Base-by-base conservation (phyloP, 2,888 invertebrate genomes). In the Lochmaea capreae region DNA sequence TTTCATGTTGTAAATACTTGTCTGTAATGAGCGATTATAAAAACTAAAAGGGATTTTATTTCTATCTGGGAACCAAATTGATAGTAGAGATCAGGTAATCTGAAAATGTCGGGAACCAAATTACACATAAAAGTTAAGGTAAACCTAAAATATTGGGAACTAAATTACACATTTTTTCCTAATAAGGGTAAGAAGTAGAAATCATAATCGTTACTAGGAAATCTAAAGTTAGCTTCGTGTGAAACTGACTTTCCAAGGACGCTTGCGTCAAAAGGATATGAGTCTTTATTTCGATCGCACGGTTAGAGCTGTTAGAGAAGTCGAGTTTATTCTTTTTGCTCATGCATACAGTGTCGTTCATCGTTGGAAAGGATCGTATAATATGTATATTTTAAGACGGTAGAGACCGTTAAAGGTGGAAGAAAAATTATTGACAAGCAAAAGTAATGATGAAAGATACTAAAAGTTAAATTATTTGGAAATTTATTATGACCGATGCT, bases 231-330 rank as follows among this genome's bases (percentile, higher is more conserved):
- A 49, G 18, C 58, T 72, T 77, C 77, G 77, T 83, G 83, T 84
- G 62, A 84, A 80, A 73, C 65, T 73, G 77, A 67, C 83, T 83
- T 80, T 73, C 33, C 54, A 65, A 39, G 57, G 65, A 79, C 81
- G 82, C 82, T 76, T 79, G 83, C 84, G 84, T 82, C 57, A 61
- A 72, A 77, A 74, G 71, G 73, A 75, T 78, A 78, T 76, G 80
- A 79, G 81, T 81, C 82, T 80, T 81, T 80, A 83, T 82, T 84
- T 84, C 84, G 84, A 84, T 84, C 84, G 81, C 74, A 39, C 22
- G 61, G 33, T 62, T 43, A 26, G 14, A 63, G 39, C 22, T n/a
- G 33, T 62, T 43, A 18, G 14, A 57, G 39, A 63, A 69, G 62
- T 16, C 16, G 39, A 62, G 14, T 70, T 70, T 54, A 70, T 70